Evolutionary conservation across 1,140 invertebrate species (phyloP).

Genomic region (Cydia amplana): DNA sequence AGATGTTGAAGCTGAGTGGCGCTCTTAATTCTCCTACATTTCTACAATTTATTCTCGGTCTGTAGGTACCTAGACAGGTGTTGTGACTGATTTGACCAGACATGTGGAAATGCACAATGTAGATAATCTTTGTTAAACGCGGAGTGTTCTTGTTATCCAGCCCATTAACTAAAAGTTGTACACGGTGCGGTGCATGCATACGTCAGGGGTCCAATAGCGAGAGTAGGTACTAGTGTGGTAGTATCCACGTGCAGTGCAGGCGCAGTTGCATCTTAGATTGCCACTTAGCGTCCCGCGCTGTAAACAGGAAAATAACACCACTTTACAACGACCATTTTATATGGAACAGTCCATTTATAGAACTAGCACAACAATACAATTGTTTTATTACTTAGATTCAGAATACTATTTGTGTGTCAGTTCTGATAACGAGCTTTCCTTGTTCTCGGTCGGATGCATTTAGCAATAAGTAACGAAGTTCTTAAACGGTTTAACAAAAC

Average conservation of each 20-base stretch:
- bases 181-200: neutral
- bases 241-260: slow-evolving; percentile 21
- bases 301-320: slow-evolving; percentile 33
- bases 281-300: slow-evolving; percentile 28
- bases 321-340: slow-evolving; percentile 22
- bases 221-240: neutral
- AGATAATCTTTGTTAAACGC: too few relatives aligned
- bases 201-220: neutral
- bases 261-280: slow-evolving; percentile 28
- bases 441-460: neutral
- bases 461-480: slow-evolving; percentile 18
- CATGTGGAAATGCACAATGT: too few relatives aligned
- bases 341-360: slow-evolving; percentile 31
- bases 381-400: slow-evolving; percentile 30
- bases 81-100: too few relatives aligned
- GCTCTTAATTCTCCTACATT: too few relatives aligned
- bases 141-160: neutral
- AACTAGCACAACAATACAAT: slow-evolving; percentile 14
- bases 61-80: too few relatives aligned
- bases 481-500: slow-evolving; percentile 36
- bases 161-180: neutral
- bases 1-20: too few relatives aligned
- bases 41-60: too few relatives aligned
- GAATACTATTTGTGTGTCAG: neutral
- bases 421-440: slow-evolving; percentile 22